Conservation (phyloP, 2,113 vertebrate genomes). For the Prietella phreatophila region DNA sequence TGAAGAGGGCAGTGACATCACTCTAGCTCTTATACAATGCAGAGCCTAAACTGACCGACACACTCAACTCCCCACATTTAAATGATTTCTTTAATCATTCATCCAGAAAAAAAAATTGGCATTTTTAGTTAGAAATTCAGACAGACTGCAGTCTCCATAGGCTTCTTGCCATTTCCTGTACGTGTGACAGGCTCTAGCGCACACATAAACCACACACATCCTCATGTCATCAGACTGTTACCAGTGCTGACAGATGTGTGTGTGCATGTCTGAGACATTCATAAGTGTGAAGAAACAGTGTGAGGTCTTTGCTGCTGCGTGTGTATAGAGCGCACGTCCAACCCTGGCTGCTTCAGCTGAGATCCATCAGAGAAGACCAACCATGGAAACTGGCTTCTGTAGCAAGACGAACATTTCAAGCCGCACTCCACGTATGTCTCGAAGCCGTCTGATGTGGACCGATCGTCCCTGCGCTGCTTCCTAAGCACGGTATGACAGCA, state of each 20-base stretch:
- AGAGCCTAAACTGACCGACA: not conserved
- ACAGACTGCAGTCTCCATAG: not conserved
- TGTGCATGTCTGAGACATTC: constrained; percentile 22
- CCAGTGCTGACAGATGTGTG: constrained; percentile 30
- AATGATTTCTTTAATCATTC: not conserved
- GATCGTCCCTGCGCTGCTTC: not conserved
- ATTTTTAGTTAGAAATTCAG: not conserved
- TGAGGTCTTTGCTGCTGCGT: constrained; percentile 8
- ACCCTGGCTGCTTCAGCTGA: not conserved
- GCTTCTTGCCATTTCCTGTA: not conserved
- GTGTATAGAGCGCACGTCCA: not conserved
- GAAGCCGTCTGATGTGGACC: not conserved
- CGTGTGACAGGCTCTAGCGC: constrained; percentile 10
- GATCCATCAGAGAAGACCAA: too few species aligned
- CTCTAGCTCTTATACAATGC: constrained; percentile 17
- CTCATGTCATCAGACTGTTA: constrained; percentile 41
- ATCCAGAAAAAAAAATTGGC: not conserved
- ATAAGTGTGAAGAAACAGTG: not conserved
- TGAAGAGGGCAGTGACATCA: constrained; percentile 37
- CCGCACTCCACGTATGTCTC: not conserved
- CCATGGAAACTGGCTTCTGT: not conserved
- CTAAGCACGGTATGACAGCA: constrained; percentile 6
- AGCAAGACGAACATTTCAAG: not conserved
- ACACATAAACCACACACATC: constrained; percentile 28
- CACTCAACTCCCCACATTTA: not conserved